Evolutionary conservation across 2,797 vertebrate genomes (phyloP), one percentile per base, ranked within the genome.

Genomic region (Myripristis jacobus): DNA sequence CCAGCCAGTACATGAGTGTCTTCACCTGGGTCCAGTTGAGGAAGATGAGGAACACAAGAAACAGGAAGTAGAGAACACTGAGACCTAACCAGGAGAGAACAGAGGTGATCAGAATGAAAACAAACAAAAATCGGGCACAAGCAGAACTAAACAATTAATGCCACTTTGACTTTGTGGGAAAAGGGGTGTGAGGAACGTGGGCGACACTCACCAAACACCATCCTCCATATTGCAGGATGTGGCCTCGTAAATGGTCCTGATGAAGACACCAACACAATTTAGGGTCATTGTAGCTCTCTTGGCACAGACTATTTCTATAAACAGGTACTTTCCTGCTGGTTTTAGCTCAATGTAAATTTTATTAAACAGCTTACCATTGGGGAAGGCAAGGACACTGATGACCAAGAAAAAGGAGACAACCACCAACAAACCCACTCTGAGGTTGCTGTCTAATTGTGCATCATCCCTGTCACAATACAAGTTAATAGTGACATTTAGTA

Each of bases 61-160:
- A 97, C 31, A 99, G 94, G 92, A 98, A 99, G 92, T 99, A 99
- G 47, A 98, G 95, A 53, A 98, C 97, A 56, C 97, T 99, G 88
- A 98, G 95, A 87, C 97, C 97, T 98, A 88, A 31, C 2, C 15
- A 36, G 21, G 29, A 70, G 4, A 61, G 15, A 34, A 69, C 25
- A 58, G 70, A 62, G 18, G 7, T 1, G 64, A 24, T 6, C 24
- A 79, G 0, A 2, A 61, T 57, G 2, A n/a, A 29, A 7, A 38
- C 66, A 18, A 55, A 24, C 16, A 0, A 31, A n/a, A 66, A 70
- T 7, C 11, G 11, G 4, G 53, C 25, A 3, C 16, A 24, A 51
- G 6, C 0, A 48, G 22, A 64, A 58, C 3, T n/a, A 44, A 15
- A 58, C 31, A n/a, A 11, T 19, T 0, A 13, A 0, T 25, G 9